Base-by-base conservation (phyloP, 35 echinoderm and acorn worm genomes). In the Anneissia japonica region DNA sequence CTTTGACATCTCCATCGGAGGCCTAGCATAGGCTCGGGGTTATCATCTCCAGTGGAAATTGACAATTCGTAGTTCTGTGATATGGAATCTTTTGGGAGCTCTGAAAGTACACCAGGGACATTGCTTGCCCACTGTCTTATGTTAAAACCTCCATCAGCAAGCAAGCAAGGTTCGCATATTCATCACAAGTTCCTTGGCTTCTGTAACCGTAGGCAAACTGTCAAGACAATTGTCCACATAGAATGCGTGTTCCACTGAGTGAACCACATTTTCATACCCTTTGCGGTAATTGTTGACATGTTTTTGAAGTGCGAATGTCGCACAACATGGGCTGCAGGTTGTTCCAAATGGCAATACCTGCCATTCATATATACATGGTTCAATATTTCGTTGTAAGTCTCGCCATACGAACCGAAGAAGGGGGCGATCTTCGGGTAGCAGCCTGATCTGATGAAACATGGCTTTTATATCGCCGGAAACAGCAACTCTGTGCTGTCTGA, bases 321-420 rank as follows among this genome's bases (percentile, higher is more conserved):
- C 77, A 79, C 3, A 79, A 21, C 77, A 79, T 23, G 30, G 77
- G 21, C 77, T 79, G 77, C 30, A 79, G 26, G 3, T 31, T 2
- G 77, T 79, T 79, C 78, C 78, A 80, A 80, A 80, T 32, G 78
- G 78, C 34, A 80, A 26, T 10, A 80, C 78, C 0, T 80, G 78
- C 78, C 78, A 80, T 10, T 80, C 78, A 80, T 80, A 38, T 29
- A 35, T 80, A 23, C 23, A 11, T 80, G 78, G 78, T 80, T 80
- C 36, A 35, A 1, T 11, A 23, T 26, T 80, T 38, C n/a, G 5
- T 26, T 80, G 30, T 35, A 80, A n/a, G 78, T 80, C 30, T 0
- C 78, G 78, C 78, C 78, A 80, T 35, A 80, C 26, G 30, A 80
- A 80, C 12, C 6, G 78, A 0, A 80, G 78, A 10, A 80, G 17